phyloP scores from a whole-genome alignment of 2,888 invertebrate genomes.

The Amblyjoppa proteus region DNA sequence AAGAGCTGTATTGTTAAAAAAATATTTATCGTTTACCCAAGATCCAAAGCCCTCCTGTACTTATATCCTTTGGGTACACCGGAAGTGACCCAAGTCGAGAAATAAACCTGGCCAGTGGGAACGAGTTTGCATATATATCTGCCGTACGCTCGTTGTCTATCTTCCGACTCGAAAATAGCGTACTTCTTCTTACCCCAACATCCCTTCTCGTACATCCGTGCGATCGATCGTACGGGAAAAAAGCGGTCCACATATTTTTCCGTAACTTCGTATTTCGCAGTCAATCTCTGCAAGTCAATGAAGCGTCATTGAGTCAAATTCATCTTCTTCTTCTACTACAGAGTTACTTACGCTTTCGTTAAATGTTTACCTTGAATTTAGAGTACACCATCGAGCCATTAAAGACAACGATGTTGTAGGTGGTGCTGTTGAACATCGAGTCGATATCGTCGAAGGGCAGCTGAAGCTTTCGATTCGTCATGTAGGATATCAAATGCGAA shows the following conservation, averaged over 20 bases:
- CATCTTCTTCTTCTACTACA: no score
- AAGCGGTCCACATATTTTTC: not conserved
- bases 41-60: constrained; percentile 70
- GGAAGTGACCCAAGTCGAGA: constrained; percentile 56
- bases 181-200: constrained; percentile 60
- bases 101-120: constrained; percentile 39
- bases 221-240: not conserved
- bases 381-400: constrained; percentile 59
- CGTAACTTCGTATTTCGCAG: not conserved
- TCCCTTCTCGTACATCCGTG: constrained; percentile 57
- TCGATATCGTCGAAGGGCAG: constrained; percentile 69
- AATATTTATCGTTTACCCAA: constrained; percentile 67
- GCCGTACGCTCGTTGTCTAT: constrained; percentile 47
- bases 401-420: constrained; percentile 65
- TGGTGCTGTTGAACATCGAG: constrained; percentile 63
- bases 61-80: constrained; percentile 69
- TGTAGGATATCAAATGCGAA: constrained; percentile 71
- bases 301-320: not conserved
- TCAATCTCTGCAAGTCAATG: not conserved
- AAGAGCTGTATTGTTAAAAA: not conserved
- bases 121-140: constrained; percentile 63
- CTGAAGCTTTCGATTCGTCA: constrained; percentile 65
- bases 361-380: constrained; percentile 60
- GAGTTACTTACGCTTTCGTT: no score
- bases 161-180: constrained; percentile 54